A percentile compares a stretch with the other conserved stretches of the same genome.
Evolutionary conservation across 2,888 invertebrate genomes (phyloP).

Genomic region (Campoplex capitator): DNA sequence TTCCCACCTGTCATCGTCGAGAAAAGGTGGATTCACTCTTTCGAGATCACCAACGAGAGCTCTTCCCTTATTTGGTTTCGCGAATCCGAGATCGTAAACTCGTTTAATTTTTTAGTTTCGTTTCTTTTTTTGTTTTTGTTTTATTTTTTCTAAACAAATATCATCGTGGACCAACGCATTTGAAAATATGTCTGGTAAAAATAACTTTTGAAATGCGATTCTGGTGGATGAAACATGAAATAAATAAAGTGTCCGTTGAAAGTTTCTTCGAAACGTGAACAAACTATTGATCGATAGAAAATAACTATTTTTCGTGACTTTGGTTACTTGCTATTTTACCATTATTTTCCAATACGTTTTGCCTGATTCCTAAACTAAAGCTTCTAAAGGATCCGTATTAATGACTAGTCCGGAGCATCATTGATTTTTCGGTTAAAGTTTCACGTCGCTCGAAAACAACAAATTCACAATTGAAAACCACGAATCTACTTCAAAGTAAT

Average conservation of each 20-base stretch:
- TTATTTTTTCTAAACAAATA: not conserved
- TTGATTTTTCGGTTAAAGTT: no score
- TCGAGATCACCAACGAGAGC: conserved; percentile 60
- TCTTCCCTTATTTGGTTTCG: conserved; percentile 63
- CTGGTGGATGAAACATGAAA: not conserved
- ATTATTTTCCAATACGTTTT: not conserved
- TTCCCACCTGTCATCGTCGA: conserved; percentile 75
- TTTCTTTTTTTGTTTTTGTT: no score
- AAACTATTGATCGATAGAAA: not conserved
- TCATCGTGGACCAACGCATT: not conserved
- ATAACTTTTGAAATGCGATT: not conserved
- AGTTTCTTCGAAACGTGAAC: not conserved
- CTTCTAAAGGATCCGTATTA: not conserved
- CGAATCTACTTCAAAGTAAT: not conserved
- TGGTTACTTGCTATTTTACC: not conserved
- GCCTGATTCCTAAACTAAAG: not conserved
- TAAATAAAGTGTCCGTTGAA: not conserved
- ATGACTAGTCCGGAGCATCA: no score
- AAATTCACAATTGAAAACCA: not conserved
- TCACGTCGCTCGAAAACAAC: not conserved
- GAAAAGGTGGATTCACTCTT: conserved; percentile 69
- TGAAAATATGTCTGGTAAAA: not conserved
- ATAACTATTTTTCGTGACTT: not conserved
- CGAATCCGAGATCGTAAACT: conserved; percentile 36
- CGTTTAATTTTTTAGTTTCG: conserved; percentile 10